Conservation (phyloP, 1,140 invertebrate genomes). For the Atta cephalotes region DNA sequence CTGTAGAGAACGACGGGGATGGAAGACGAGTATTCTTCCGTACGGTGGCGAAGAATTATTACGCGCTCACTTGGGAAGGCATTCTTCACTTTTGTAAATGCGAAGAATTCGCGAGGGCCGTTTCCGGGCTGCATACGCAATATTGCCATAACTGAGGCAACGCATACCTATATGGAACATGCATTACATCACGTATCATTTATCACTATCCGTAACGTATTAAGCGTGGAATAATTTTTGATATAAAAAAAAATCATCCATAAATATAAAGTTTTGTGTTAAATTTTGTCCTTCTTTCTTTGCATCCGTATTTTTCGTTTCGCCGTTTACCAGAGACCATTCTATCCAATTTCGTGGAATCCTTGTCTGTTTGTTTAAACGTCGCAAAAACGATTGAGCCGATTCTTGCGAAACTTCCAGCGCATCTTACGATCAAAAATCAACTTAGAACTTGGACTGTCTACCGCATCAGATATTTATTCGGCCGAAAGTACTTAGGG, state of each 20-base stretch:
- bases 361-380: constrained; percentile 13
- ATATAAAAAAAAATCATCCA: background rate
- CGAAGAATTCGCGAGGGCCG: constrained; percentile 43
- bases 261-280: background rate
- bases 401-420: constrained; percentile 40
- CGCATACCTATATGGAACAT: background rate
- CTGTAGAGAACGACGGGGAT: constrained; percentile 47
- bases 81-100: constrained; percentile 64
- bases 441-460: constrained; percentile 28
- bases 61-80: constrained; percentile 45
- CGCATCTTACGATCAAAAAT: constrained; percentile 35
- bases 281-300: background rate
- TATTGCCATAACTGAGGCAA: constrained; percentile 24
- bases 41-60: constrained; percentile 49
- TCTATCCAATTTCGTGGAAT: constrained; percentile 27
- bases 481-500: background rate
- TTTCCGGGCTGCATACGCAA: constrained; percentile 13
- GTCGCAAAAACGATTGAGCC: constrained; percentile 11
- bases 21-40: constrained; percentile 52
- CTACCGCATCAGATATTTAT: constrained; percentile 8
- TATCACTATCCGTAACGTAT: constrained; percentile 24
- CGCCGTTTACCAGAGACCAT: background rate
- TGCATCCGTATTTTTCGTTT: background rate
- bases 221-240: constrained; percentile 28
- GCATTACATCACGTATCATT: constrained; percentile 17